Evolutionary conservation across 2,797 vertebrate species (phyloP), one percentile per base, ranked within the genome.

Genomic region (Cossypha niveicapilla): DNA sequence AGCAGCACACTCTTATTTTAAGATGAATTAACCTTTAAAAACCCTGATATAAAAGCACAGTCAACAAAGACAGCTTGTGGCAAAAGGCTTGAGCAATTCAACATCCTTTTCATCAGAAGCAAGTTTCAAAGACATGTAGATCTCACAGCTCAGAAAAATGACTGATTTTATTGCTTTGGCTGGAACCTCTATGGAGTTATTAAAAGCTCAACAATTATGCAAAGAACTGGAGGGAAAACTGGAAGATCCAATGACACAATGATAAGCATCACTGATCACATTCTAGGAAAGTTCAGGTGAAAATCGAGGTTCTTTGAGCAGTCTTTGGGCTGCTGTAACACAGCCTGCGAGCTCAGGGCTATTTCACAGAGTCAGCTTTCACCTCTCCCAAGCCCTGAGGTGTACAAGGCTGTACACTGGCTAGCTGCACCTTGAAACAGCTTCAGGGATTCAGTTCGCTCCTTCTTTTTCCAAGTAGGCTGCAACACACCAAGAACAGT

Each of bases 21-120:
- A 30, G 9, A 57, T 25, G 18, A 84, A 66, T 58, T 70, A 73
- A 89, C 28, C 60, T 87, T 91, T 76, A 66, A 66, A 48, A 65
- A 30, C 18, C 13, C 24, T 67, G 23, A 25, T 47, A 50, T 30
- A 7, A 35, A 68, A 78, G n/a, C 13, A 68, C 7, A 76, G 37
- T 27, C 56, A 73, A 60, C 19, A 10, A 58, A 78, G 30, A 68
- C 21, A 47, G 18, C 32, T 63, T 9, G 8, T 6, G 72, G 66
- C 17, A 60, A 60, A 88, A 75, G 4, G 15, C 39, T 51, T 47
- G 18, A 87, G 44, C 30, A 84, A 41, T n/a, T 34, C 44, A n/a
- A 50, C 8, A 48, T 6, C 24, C 18, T 56, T 63, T 45, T 61
- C 11, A 61, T 50, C 34, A 65, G 16, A 51, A 11, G 6, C 18